A percentile compares a stretch with the other conserved stretches of the same genome.
phyloP scores from a whole-genome alignment of 2,113 vertebrate species.

The Stomatorhinus ivindoensis region DNA sequence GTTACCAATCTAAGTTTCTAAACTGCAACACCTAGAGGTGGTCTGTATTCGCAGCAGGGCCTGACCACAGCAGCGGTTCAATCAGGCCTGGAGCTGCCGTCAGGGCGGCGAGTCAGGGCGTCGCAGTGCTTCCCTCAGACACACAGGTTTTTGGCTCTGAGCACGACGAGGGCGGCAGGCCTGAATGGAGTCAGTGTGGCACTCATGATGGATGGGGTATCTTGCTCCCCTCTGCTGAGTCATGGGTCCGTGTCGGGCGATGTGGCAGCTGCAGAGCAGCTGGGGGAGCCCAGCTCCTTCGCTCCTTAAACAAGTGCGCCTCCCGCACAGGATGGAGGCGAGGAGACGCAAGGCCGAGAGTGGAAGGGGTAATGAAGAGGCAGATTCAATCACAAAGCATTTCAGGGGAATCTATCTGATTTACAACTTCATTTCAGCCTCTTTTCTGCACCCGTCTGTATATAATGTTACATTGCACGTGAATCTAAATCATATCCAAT shows the following conservation, averaged over 20 bases:
- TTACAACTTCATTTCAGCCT: slow-evolving; percentile 5
- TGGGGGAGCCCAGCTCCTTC: neutral
- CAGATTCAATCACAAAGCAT: slow-evolving; percentile 16
- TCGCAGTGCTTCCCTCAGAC: neutral
- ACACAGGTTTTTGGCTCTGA: neutral
- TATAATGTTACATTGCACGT: neutral
- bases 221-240: neutral
- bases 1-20: neutral
- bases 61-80: neutral
- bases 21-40: neutral
- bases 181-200: neutral
- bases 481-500: slow-evolving; percentile 16
- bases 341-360: neutral
- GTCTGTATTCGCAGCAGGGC: neutral
- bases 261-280: neutral
- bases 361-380: neutral
- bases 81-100: neutral
- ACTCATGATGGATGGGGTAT: neutral
- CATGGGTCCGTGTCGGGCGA: neutral
- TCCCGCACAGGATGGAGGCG: neutral
- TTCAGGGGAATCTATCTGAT: neutral
- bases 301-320: neutral
- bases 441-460: neutral
- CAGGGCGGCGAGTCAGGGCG: neutral
- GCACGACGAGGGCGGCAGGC: no score